phyloP scores from a whole-genome alignment of 2,888 invertebrate genomes.

The Sclerodermus sp. region DNA sequence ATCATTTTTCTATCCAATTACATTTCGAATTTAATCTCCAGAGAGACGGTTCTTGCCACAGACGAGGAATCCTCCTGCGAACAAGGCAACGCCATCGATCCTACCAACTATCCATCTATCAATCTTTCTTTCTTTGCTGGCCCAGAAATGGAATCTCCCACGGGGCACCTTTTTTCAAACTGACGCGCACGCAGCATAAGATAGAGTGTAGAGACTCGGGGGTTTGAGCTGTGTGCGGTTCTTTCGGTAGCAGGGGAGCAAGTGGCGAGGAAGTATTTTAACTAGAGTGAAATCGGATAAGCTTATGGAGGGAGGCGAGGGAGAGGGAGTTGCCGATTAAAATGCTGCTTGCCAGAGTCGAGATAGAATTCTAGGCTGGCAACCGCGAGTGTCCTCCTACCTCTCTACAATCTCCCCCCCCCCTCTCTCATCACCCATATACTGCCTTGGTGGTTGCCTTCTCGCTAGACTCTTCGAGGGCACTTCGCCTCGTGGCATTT shows the following conservation, averaged over 20 bases:
- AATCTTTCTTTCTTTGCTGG: conserved; percentile 15
- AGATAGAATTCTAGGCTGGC: conserved; percentile 46
- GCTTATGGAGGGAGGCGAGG: neutral
- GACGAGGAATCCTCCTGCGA: conserved; percentile 3
- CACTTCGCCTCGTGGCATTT: conserved; percentile 1
- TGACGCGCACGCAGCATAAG: too few relatives aligned
- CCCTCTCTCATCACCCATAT: too few relatives aligned
- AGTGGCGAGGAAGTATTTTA: too few relatives aligned
- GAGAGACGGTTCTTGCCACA: conserved; percentile 15
- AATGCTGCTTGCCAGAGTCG: conserved; percentile 38
- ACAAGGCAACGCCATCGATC: conserved; percentile 9
- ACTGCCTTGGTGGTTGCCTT: too few relatives aligned
- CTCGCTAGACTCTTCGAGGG: too few relatives aligned
- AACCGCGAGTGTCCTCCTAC: too few relatives aligned
- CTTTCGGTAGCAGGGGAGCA: neutral
- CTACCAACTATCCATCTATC: conserved; percentile 22
- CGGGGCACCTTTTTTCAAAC: neutral
- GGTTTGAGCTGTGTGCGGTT: too few relatives aligned
- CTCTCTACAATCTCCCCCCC: too few relatives aligned
- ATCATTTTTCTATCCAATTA: conserved; percentile 27
- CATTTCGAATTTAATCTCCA: conserved; percentile 27
- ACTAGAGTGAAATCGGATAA: too few relatives aligned
- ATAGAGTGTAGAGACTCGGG: too few relatives aligned
- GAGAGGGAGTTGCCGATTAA: conserved; percentile 32
- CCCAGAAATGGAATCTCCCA: neutral